phyloP scores from a whole-genome alignment of 2,797 vertebrate species.

The Crenichthys baileyi region DNA sequence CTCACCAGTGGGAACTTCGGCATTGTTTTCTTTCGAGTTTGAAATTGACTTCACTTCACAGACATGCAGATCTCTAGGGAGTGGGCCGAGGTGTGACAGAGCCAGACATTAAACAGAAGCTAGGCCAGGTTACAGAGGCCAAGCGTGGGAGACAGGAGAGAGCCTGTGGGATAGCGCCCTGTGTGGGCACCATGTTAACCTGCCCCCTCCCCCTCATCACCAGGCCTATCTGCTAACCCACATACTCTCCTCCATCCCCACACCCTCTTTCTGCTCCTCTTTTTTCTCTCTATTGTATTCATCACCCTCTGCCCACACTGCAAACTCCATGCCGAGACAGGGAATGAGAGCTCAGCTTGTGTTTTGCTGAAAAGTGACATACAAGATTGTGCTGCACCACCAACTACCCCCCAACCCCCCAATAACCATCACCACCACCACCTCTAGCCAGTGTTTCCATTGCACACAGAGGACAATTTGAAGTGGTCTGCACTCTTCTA shows the following conservation, averaged over 20 bases:
- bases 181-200: slow-evolving; percentile 79
- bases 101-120: slow-evolving; percentile 78
- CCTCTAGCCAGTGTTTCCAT: slow-evolving; percentile 58
- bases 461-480: slow-evolving; percentile 67
- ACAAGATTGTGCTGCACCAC: slow-evolving; percentile 69
- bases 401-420: slow-evolving; percentile 35
- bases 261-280: slow-evolving; percentile 70
- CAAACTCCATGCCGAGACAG: slow-evolving; percentile 69
- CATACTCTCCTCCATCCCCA: slow-evolving; percentile 70
- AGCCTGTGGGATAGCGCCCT: slow-evolving; percentile 76
- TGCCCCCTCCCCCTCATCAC: slow-evolving; percentile 66
- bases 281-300: slow-evolving; percentile 75
- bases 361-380: slow-evolving; percentile 78
- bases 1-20: slow-evolving; percentile 38
- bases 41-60: slow-evolving; percentile 67
- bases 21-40: slow-evolving; percentile 48
- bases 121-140: slow-evolving; percentile 74
- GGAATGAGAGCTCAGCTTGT: slow-evolving; percentile 64
- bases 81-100: slow-evolving; percentile 76
- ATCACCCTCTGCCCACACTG: slow-evolving; percentile 79
- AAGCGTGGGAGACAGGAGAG: slow-evolving; percentile 78
- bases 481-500: slow-evolving; percentile 63
- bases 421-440: slow-evolving; percentile 33
- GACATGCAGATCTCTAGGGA: slow-evolving; percentile 68
- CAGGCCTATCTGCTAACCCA: slow-evolving; percentile 77